A percentile compares a stretch with the other conserved stretches of the same genome.
Conservation (phyloP, 2,113 vertebrate genomes). For the Limnothrissa miodon region DNA sequence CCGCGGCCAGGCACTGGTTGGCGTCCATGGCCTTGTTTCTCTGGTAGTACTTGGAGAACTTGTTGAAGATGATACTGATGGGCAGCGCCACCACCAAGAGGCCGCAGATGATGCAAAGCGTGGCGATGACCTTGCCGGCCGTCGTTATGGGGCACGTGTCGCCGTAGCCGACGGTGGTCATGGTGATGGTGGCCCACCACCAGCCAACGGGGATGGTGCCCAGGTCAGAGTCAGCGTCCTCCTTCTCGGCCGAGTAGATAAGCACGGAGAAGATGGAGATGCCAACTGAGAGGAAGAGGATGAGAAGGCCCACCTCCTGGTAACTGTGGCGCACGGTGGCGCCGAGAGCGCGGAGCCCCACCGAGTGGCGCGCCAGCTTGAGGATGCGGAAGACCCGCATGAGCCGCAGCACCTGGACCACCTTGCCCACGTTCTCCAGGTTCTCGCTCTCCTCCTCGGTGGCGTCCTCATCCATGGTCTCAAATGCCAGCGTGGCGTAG, state of each 20-base stretch:
- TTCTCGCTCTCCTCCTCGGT: slow-evolving; percentile 64
- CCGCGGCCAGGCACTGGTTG: slow-evolving; percentile 70
- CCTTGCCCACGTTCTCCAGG: slow-evolving; percentile 92
- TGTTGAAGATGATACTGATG: slow-evolving; percentile 96
- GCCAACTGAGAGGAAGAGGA: slow-evolving; percentile 91
- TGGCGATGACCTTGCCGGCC: slow-evolving; percentile 84
- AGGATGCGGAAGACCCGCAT: slow-evolving; percentile 95
- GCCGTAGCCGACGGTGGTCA: slow-evolving; percentile 96
- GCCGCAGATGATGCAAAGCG: slow-evolving; percentile 89
- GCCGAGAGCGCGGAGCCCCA: slow-evolving; percentile 87
- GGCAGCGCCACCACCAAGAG: slow-evolving; percentile 93
- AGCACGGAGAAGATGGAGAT: slow-evolving; percentile 93
- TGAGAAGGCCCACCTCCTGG: slow-evolving; percentile 85
- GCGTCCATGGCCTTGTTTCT: slow-evolving; percentile 77
- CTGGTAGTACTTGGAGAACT: slow-evolving; percentile 93
- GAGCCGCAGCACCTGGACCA: slow-evolving; percentile 88
- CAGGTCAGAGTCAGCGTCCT: slow-evolving; percentile 79
- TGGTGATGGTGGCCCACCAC: slow-evolving; percentile 99
- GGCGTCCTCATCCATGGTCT: slow-evolving; percentile 73
- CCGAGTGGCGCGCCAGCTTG: slow-evolving; percentile 90
- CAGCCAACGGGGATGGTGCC: slow-evolving; percentile 88
- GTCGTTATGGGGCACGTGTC: slow-evolving; percentile 88
- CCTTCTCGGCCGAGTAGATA: slow-evolving; percentile 89
- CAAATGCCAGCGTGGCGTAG: slow-evolving; percentile 83
- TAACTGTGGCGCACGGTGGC: slow-evolving; percentile 89